A percentile compares a stretch with the other conserved stretches of the same genome.
Conservation (phyloP, 2,113 vertebrate species). For the human region GRCh38 chr1:63859501-63860000, state of each 20-base stretch:
- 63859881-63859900: not conserved
- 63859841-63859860: not conserved
- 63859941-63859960: not conserved
- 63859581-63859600: not conserved
- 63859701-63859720: not conserved
- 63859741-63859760: not conserved
- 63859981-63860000: not conserved
- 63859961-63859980: not conserved
- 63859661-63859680: not conserved
- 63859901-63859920: not conserved
- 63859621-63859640: not conserved
- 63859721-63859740: not conserved
- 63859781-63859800: not conserved
- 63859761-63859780: rapidly evolving
- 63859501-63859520: not conserved
- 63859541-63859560: not conserved
- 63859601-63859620: not conserved
- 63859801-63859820: not conserved
- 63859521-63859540: not conserved
- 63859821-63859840: not conserved
- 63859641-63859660: not conserved
- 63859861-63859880: not conserved
- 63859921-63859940: not conserved
- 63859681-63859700: not conserved
- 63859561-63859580: not conserved